These are phyloP conservation scores for Solenopsis fugax DNA, from an alignment of 1,140 invertebrate genomes.

Conservation along the genomic window DNA sequence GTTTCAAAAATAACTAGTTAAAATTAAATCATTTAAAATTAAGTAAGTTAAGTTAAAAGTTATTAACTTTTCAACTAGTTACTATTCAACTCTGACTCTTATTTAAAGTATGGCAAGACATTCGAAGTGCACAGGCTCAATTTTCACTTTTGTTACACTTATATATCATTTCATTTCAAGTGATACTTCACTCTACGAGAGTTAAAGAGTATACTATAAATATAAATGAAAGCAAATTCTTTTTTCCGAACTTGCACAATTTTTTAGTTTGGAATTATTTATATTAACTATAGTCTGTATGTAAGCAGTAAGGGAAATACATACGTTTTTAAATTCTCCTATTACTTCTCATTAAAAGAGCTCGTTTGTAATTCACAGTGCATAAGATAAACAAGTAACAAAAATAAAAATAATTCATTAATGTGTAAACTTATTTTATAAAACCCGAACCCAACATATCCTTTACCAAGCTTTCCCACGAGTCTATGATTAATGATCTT, in stretches of 20 bases:
- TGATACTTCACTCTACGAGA: too few species aligned
- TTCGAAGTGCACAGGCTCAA: too few species aligned
- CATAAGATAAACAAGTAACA: slow-evolving; percentile 2
- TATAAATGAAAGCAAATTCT: slow-evolving; percentile 6
- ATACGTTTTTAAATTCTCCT: not conserved
- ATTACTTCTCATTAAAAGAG: slow-evolving; percentile 7
- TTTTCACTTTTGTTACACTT: too few species aligned
- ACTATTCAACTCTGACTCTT: too few species aligned
- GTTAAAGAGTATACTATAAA: too few species aligned
- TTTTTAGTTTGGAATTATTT: not conserved
- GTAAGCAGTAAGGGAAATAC: slow-evolving; percentile 48
- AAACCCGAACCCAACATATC: slow-evolving; percentile 50
- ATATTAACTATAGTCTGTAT: slow-evolving; percentile 37
- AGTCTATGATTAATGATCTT: slow-evolving; percentile 53
- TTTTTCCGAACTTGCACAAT: not conserved
- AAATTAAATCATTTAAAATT: too few species aligned
- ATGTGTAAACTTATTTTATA: slow-evolving; percentile 46
- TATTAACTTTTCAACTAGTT: too few species aligned
- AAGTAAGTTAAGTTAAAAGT: too few species aligned
- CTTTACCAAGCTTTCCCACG: slow-evolving; percentile 75
- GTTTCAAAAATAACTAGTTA: too few species aligned
- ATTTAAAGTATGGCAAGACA: too few species aligned
- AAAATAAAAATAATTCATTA: slow-evolving; percentile 8
- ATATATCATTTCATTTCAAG: too few species aligned
- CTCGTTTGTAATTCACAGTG: slow-evolving; percentile 28